phyloP scores from a whole-genome alignment of 2,888 invertebrate species.

The Psylliodes chrysocephalus region DNA sequence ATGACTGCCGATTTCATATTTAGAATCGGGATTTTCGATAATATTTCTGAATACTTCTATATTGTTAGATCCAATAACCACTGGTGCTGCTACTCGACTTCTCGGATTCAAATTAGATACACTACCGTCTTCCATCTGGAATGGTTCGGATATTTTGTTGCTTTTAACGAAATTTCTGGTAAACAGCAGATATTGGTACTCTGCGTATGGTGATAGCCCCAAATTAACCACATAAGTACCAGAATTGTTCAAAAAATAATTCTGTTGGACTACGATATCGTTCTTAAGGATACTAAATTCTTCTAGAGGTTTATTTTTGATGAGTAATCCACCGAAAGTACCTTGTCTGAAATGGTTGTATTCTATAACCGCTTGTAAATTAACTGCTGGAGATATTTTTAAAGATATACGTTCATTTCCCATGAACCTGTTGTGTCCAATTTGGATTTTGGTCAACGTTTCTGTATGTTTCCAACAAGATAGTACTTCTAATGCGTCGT shows the following conservation, averaged over 20 bases:
- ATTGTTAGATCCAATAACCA: constrained; percentile 92
- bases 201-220: constrained; percentile 88
- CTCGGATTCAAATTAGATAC: constrained; percentile 83
- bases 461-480: constrained; percentile 80
- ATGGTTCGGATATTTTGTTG: constrained; percentile 89
- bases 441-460: constrained; percentile 73
- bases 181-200: constrained; percentile 83
- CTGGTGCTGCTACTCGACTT: constrained; percentile 90
- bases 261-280: constrained; percentile 80
- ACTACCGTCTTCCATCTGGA: constrained; percentile 74
- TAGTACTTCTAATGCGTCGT: constrained; percentile 82
- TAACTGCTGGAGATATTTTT: constrained; percentile 83
- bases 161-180: constrained; percentile 88
- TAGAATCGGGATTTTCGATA: constrained; percentile 88
- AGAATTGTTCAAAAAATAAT: constrained; percentile 88
- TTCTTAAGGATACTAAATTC: constrained; percentile 82
- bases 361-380: constrained; percentile 81
- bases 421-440: constrained; percentile 87
- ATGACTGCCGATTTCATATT: constrained; percentile 95
- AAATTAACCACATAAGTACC: constrained; percentile 90
- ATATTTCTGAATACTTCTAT: constrained; percentile 90
- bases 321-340: constrained; percentile 81
- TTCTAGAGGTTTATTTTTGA: constrained; percentile 83
- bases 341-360: constrained; percentile 91
- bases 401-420: constrained; percentile 80